Conservation (phyloP, 37 sponge, comb jelly and placozoan species). For the Cliona cf. orientalis region DNA sequence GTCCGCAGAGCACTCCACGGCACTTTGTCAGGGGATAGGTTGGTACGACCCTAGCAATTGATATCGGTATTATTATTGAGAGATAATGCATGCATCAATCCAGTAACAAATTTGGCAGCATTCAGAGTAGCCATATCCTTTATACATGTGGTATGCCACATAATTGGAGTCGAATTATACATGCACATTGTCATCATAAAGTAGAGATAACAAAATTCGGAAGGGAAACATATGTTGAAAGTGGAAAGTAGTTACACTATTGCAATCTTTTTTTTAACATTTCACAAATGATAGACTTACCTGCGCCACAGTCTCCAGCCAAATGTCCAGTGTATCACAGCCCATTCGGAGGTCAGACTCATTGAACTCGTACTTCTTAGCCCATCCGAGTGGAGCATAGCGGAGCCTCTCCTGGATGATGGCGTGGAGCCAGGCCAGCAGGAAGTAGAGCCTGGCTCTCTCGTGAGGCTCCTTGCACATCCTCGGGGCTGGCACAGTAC, state of each 20-base stretch:
- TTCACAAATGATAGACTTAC: too few relatives aligned
- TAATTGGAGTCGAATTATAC: too few relatives aligned
- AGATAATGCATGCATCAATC: neutral
- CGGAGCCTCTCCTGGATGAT: slow-evolving; percentile 92
- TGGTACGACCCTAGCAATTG: slow-evolving; percentile 91
- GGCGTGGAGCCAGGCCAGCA: slow-evolving; percentile 97
- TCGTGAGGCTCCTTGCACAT: slow-evolving; percentile 94
- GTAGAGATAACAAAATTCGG: neutral
- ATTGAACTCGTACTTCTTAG: slow-evolving; percentile 98
- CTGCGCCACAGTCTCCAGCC: slow-evolving; percentile 89
- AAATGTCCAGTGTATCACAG: slow-evolving; percentile 96
- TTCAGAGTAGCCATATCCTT: neutral
- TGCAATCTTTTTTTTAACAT: too few relatives aligned
- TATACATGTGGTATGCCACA: too few relatives aligned
- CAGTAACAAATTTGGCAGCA: neutral
- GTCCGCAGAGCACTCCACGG: slow-evolving; percentile 94
- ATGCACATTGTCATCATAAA: slow-evolving; percentile 7
- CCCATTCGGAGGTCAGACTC: slow-evolving; percentile 93
- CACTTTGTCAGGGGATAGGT: slow-evolving; percentile 92
- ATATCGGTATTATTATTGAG: neutral
- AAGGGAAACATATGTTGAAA: neutral
- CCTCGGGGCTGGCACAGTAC: slow-evolving; percentile 79
- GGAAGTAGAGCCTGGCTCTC: slow-evolving; percentile 91
- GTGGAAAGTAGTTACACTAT: neutral
- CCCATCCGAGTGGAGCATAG: slow-evolving; percentile 96